These are phyloP conservation scores for Globodera ellingtonae DNA, from an alignment of 1,140 invertebrate species.

Conservation along the genomic window DNA sequence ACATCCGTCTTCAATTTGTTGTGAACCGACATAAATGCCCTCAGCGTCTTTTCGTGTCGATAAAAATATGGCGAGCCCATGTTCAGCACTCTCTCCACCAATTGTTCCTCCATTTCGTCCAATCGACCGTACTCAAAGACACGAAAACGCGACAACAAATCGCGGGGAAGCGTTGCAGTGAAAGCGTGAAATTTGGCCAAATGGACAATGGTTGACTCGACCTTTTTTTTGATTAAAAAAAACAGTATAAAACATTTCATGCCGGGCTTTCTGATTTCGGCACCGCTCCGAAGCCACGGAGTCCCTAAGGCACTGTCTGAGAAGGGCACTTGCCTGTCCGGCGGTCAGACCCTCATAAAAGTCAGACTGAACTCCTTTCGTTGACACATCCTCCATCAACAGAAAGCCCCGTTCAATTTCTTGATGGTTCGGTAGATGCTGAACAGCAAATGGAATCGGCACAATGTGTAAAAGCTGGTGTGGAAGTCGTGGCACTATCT, in stretches of 20 bases:
- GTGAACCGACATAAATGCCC: constrained; percentile 18
- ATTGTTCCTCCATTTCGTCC: constrained; percentile 17
- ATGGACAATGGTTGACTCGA: constrained; percentile 23
- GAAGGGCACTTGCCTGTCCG: constrained; percentile 9
- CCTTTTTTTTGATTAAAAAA: neutral
- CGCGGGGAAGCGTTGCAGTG: constrained; percentile 11
- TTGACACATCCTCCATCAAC: constrained; percentile 24
- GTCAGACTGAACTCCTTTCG: constrained; percentile 9
- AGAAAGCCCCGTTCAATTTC: constrained; percentile 17
- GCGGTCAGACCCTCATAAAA: constrained; percentile 22
- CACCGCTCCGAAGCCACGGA: no score
- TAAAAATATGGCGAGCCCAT: constrained; percentile 25
- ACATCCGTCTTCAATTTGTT: constrained; percentile 25
- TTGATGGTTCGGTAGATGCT: neutral
- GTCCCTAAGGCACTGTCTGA: no score
- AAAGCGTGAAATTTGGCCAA: constrained; percentile 33
- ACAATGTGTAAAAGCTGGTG: constrained; percentile 4
- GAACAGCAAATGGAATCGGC: constrained; percentile 14
- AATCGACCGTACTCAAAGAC: constrained; percentile 21
- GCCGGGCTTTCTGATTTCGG: no score
- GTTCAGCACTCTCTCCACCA: constrained; percentile 27
- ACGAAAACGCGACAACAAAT: constrained; percentile 12
- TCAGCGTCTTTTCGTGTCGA: constrained; percentile 23
- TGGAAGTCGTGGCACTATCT: constrained; percentile 5
- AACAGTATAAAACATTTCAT: no score